phyloP scores from a whole-genome alignment of 2,888 invertebrate species.

The Andrena bucephala region DNA sequence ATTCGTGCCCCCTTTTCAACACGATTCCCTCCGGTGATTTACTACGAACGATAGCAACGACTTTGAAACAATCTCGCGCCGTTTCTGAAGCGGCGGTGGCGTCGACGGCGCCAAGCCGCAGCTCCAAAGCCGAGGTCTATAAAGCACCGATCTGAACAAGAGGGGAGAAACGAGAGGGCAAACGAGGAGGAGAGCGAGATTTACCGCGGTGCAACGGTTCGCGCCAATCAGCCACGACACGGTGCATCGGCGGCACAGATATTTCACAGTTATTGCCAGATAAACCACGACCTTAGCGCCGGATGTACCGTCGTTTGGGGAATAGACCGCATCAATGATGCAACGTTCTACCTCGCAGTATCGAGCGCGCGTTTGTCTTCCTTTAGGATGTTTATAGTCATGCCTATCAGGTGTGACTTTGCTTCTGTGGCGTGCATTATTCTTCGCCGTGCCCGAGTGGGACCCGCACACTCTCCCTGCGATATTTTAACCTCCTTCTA shows the following conservation, averaged over 20 bases:
- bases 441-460: constrained; percentile 21
- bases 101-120: not conserved
- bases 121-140: not conserved
- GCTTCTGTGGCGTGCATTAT: constrained; percentile 61
- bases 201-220: constrained; percentile 74
- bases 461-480: not conserved
- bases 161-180: constrained; percentile 10
- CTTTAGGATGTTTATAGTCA: constrained; percentile 82
- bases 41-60: not conserved
- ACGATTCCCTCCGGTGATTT: constrained; percentile 18
- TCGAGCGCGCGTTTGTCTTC: constrained; percentile 83
- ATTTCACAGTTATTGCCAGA: constrained; percentile 83
- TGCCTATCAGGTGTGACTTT: constrained; percentile 76
- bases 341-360: constrained; percentile 77
- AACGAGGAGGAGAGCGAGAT: constrained; percentile 60
- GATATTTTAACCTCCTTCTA: constrained; percentile 11
- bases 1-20: constrained; percentile 20
- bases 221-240: constrained; percentile 77
- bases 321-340: constrained; percentile 84
- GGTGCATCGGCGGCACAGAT: constrained; percentile 74
- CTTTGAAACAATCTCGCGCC: constrained; percentile 3
- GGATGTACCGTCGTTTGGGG: constrained; percentile 81
- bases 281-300: constrained; percentile 82
- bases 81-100: not conserved
- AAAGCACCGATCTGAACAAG: not conserved